Evolutionary conservation across 2,797 vertebrate genomes (phyloP).

Genomic region (Melanotaenia pygmaea): DNA sequence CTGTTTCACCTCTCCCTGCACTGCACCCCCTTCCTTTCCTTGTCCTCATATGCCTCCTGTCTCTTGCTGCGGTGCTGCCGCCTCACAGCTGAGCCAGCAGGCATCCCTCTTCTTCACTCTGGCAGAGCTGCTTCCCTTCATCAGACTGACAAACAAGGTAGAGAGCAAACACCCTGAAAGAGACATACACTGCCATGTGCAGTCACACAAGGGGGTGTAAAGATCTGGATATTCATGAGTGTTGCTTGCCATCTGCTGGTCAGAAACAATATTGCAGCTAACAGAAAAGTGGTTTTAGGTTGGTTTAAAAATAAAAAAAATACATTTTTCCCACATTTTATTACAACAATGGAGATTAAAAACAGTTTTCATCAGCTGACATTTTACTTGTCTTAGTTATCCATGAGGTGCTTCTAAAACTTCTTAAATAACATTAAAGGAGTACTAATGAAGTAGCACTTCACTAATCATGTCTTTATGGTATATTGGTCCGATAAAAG

Average conservation of each 20-base stretch:
- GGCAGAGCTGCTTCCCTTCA: conserved; percentile 42
- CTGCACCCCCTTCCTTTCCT: conserved; percentile 20
- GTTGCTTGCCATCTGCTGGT: conserved; percentile 73
- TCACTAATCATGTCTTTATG: not conserved
- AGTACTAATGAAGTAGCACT: not conserved
- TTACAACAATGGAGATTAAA: not conserved
- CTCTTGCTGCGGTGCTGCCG: conserved; percentile 14
- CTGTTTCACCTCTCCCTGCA: conserved; percentile 50
- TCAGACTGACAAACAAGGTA: conserved; percentile 63
- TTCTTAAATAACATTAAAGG: not conserved
- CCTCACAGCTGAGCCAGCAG: conserved; percentile 49
- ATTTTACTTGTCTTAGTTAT: not conserved
- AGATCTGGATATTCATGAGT: conserved; percentile 12
- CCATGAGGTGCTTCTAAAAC: not conserved
- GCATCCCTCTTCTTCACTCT: conserved; percentile 39
- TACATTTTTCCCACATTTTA: too few relatives aligned
- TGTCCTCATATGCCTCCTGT: conserved; percentile 57
- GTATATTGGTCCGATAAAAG: too few relatives aligned
- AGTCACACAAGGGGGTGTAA: conserved; percentile 7
- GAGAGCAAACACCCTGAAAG: conserved; percentile 25
- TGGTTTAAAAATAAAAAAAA: not conserved
- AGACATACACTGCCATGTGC: conserved; percentile 11
- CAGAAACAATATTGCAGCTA: not conserved
- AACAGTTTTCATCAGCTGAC: not conserved
- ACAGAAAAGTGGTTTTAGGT: not conserved